phyloP scores from a whole-genome alignment of 2,797 vertebrate species.

The Sebastes cheni region DNA sequence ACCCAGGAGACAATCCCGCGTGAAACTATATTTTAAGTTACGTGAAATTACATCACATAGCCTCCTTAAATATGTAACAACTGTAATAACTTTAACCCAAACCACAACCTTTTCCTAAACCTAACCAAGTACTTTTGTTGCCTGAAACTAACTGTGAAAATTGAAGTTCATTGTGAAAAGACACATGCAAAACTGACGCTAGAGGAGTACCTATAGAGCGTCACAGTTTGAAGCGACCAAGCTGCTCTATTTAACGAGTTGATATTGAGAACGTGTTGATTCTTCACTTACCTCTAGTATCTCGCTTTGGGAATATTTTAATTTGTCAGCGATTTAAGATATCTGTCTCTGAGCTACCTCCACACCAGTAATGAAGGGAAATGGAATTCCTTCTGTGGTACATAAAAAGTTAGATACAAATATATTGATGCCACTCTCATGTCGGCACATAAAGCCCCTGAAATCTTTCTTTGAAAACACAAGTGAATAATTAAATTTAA shows the following conservation, averaged over 20 bases:
- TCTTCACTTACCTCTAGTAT: background rate
- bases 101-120: too few relatives aligned
- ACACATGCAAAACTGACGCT: background rate
- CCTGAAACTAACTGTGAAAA: too few relatives aligned
- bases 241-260: background rate
- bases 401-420: background rate
- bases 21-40: fast-evolving
- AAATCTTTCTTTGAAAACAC: background rate
- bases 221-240: background rate
- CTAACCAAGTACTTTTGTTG: too few relatives aligned
- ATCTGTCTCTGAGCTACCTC: background rate
- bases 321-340: background rate
- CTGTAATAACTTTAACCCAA: fast-evolving
- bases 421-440: background rate
- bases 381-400: background rate
- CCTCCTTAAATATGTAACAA: too few relatives aligned
- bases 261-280: background rate
- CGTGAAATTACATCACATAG: fast-evolving
- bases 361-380: background rate
- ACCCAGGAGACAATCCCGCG: too few relatives aligned
- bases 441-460: background rate
- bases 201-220: background rate
- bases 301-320: background rate
- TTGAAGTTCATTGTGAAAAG: too few relatives aligned
- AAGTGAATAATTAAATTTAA: background rate